A percentile compares a stretch with the other conserved stretches of the same genome.
phyloP scores from a whole-genome alignment of 2,888 invertebrate species.

The Cheilosia grossa region DNA sequence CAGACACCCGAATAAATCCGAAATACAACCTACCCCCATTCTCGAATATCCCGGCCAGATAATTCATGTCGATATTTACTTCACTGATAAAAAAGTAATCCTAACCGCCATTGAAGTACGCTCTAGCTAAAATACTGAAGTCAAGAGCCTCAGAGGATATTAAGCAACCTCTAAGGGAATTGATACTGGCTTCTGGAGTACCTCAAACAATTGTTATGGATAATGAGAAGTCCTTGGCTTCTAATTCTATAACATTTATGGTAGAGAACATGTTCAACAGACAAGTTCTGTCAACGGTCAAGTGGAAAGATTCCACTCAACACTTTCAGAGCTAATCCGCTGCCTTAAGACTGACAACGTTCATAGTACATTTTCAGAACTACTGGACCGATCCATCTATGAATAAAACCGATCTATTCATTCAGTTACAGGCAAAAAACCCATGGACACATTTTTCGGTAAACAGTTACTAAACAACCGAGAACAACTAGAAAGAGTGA shows the following conservation, averaged over 20 bases:
- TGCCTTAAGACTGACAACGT: conserved; percentile 39
- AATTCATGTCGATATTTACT: too few species aligned
- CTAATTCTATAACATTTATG: neutral
- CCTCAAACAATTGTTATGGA: too few species aligned
- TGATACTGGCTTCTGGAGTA: too few species aligned
- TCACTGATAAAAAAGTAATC: too few species aligned
- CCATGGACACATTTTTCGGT: conserved; percentile 37
- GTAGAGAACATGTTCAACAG: conserved; percentile 36
- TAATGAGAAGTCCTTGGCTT: too few species aligned
- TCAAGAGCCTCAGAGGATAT: too few species aligned
- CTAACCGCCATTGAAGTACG: too few species aligned
- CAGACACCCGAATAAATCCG: too few species aligned
- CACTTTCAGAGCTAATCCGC: conserved; percentile 55
- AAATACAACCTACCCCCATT: too few species aligned
- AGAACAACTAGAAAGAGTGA: conserved; percentile 25
- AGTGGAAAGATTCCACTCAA: conserved; percentile 44
- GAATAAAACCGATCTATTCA: conserved; percentile 40
- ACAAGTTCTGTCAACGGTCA: conserved; percentile 27
- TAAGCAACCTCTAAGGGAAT: too few species aligned
- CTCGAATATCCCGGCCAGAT: too few species aligned
- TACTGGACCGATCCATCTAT: conserved; percentile 46
- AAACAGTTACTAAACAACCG: conserved; percentile 25
- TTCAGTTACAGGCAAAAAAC: conserved; percentile 34
- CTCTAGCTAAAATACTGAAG: too few species aligned
- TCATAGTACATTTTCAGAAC: conserved; percentile 32